Base-by-base conservation (phyloP, 2,888 invertebrate species). In the Psylliodes chrysocephalus region DNA sequence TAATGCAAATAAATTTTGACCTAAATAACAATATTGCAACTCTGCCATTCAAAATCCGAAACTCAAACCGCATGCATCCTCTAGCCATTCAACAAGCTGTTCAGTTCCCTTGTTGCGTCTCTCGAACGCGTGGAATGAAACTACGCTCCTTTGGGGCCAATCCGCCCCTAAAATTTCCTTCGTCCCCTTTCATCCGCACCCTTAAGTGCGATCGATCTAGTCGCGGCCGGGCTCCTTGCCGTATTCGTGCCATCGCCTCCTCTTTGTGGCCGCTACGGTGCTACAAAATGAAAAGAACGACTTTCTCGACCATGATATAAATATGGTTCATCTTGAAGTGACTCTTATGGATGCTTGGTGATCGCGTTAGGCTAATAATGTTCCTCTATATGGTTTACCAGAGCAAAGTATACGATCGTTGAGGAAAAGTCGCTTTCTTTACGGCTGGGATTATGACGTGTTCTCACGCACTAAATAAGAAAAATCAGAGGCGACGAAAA, bases 171-270 rank as follows among this genome's bases (percentile, higher is more conserved):
- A 28, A 25, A 22, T 25, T 59, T 30, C 46, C 63, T 57, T 22
- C 49, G 56, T 49, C 18, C 47, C 40, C 60, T 42, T 52, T 66
- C 55, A 66, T 61, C 60, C 49, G 57, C 59, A 53, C 56, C 66
- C 56, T 63, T 56, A 66, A 66, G 60, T 56, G 63, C 66, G 63
- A 66, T 66, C 66, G 66, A 66, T 66, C 60, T 61, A 53, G 63
- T 47, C 53, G 42, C 63, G 49, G 63, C 60, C 63, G 63, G 63
- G 63, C 44, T 60, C 44, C 19, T 46, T 44, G 55, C 51, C 28
- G 38, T 60, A 52, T 60, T 64, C 42, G 46, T 52, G 52, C 55
- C 44, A 60, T 44, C 55, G 49, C 49, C 28, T 49, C 33, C 33
- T 62, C 35, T 62, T 55, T 51, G 55, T 55, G 62, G 42, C 47